These are phyloP conservation scores for Florisuga fusca DNA, from an alignment of 2,797 vertebrate genomes.

Conservation along the genomic window DNA sequence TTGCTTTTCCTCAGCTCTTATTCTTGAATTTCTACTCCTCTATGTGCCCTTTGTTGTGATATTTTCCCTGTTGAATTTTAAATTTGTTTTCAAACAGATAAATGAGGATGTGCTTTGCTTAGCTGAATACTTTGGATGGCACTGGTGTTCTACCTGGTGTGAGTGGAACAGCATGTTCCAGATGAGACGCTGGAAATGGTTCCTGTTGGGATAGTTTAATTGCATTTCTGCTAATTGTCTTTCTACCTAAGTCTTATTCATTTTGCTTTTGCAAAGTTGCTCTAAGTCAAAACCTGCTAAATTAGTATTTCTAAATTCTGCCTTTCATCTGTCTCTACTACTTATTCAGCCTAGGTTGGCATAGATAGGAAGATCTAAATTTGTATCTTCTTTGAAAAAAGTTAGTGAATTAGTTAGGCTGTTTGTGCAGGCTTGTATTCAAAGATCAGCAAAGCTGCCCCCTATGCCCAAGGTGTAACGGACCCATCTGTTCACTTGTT, in stretches of 20 bases:
- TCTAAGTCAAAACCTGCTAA: conserved; percentile 37
- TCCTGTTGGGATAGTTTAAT: conserved; percentile 69
- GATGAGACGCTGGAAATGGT: neutral
- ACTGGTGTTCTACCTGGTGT: conserved; percentile 33
- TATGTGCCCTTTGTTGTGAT: neutral
- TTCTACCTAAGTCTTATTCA: conserved; percentile 47
- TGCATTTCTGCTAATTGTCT: conserved; percentile 60
- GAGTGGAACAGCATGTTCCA: conserved; percentile 2
- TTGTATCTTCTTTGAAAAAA: neutral
- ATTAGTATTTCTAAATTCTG: conserved; percentile 46
- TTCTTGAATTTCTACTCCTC: neutral
- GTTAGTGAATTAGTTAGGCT: neutral
- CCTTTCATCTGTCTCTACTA: neutral
- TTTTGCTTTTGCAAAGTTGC: conserved; percentile 39
- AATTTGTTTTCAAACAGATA: conserved; percentile 64
- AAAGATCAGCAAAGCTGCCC: neutral
- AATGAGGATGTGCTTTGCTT: conserved; percentile 25
- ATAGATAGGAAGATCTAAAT: neutral
- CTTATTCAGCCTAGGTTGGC: neutral
- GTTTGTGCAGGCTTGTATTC: neutral
- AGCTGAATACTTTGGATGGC: conserved; percentile 24
- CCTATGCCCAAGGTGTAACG: neutral
- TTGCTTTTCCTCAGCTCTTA: neutral
- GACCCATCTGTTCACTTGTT: neutral
- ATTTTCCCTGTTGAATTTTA: conserved; percentile 31